These are phyloP conservation scores for Agrotis clavis DNA, from an alignment of 2,888 invertebrate species.

Conservation along the genomic window DNA sequence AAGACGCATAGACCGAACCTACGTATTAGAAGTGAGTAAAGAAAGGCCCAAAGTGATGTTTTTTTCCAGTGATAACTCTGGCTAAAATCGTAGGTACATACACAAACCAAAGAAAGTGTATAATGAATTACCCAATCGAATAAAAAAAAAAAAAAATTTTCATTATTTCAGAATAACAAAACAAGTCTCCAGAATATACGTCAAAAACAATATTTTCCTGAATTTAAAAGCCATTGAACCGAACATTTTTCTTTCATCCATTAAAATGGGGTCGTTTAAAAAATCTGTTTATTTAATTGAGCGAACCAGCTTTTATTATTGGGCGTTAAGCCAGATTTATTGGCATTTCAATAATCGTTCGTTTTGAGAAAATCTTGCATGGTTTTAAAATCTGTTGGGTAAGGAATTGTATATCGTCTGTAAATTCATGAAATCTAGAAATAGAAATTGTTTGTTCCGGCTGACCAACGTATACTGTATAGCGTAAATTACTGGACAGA, in stretches of 20 bases:
- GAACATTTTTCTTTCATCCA: conserved; percentile 11
- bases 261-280: conserved; percentile 42
- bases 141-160: background rate
- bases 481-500: too few relatives aligned
- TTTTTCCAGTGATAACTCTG: too few relatives aligned
- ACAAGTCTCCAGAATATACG: background rate
- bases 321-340: conserved; percentile 33
- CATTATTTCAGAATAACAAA: background rate
- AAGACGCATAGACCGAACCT: too few relatives aligned
- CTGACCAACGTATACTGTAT: too few relatives aligned
- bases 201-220: conserved; percentile 9
- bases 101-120: too few relatives aligned
- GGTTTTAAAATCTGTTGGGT: background rate
- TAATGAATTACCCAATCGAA: too few relatives aligned
- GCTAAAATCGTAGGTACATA: too few relatives aligned
- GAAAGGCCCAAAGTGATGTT: too few relatives aligned
- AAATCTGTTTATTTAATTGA: conserved; percentile 55
- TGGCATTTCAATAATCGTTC: conserved; percentile 1
- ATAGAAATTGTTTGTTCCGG: too few relatives aligned
- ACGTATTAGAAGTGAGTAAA: too few relatives aligned
- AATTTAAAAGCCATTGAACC: conserved; percentile 23
- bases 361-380: conserved; percentile 7
- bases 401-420: too few relatives aligned
- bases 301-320: conserved; percentile 45
- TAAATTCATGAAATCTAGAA: too few relatives aligned